Percentiles rank a stretch among this genome's conserved stretches.
phyloP scores from a whole-genome alignment of 2,113 vertebrate species.

The Ammodytes dubius region DNA sequence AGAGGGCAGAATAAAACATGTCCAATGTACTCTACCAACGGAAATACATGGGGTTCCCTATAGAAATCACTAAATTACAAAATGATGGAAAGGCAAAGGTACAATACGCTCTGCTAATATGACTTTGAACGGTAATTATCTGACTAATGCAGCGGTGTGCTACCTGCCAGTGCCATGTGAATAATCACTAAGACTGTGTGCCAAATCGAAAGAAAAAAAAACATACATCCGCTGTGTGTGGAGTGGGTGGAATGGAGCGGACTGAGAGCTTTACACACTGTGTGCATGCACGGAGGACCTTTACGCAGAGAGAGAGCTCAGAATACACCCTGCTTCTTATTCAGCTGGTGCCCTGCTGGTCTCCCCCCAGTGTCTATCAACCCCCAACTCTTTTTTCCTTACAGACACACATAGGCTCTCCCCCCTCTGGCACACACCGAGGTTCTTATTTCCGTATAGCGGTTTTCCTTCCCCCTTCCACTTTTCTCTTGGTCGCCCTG shows the following conservation, averaged over 20 bases:
- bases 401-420: conserved; percentile 45
- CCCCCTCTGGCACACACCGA: conserved; percentile 37
- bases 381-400: conserved; percentile 41
- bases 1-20: conserved; percentile 8
- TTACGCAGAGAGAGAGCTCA: conserved; percentile 21
- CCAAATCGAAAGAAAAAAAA: conserved; percentile 7
- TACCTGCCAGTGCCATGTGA: conserved; percentile 55
- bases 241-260: conserved; percentile 24
- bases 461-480: conserved; percentile 23
- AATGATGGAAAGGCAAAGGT: neutral
- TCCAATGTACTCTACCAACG: conserved; percentile 16
- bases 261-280: conserved; percentile 24
- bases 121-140: conserved; percentile 58
- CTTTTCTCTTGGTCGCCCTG: conserved; percentile 26
- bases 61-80: conserved; percentile 26
- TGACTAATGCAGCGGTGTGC: conserved; percentile 57
- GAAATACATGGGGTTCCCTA: conserved; percentile 43
- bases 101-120: conserved; percentile 31
- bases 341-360: conserved; percentile 33
- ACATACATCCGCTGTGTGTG: conserved; percentile 34
- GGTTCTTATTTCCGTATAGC: conserved; percentile 53
- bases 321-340: conserved; percentile 60
- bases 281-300: conserved; percentile 19
- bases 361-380: conserved; percentile 44
- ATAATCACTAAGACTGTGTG: conserved; percentile 32